These are phyloP conservation scores for Scaeva pyrastri DNA, from an alignment of 2,888 invertebrate species.

Conservation along the genomic window DNA sequence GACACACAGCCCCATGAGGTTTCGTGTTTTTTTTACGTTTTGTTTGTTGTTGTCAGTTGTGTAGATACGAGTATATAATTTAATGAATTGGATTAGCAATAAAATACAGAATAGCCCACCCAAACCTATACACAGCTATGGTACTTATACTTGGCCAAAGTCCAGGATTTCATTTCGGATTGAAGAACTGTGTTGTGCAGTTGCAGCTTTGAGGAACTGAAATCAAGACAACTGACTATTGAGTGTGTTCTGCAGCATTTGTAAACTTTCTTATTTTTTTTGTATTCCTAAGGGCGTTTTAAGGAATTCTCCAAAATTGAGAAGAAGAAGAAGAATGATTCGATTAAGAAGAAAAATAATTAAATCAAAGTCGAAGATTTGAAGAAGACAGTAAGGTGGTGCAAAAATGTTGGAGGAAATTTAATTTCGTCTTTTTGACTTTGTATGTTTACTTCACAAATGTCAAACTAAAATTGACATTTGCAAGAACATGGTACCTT, in stretches of 20 bases:
- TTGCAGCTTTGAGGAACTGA: not conserved
- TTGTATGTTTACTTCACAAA: too few species aligned
- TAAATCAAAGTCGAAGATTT: too few species aligned
- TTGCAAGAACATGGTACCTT: too few species aligned
- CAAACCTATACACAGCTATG: not conserved
- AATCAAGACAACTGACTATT: not conserved
- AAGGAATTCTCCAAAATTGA: not conserved
- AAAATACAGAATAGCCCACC: conserved; percentile 46
- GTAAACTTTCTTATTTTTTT: not conserved
- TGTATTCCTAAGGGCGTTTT: not conserved
- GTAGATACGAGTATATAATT: conserved; percentile 30
- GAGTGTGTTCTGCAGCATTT: conserved; percentile 2
- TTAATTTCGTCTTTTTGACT: too few species aligned
- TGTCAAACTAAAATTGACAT: too few species aligned
- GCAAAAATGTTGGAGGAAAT: too few species aligned
- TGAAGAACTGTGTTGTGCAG: conserved; percentile 14
- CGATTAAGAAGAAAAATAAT: too few species aligned
- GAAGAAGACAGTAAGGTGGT: too few species aligned
- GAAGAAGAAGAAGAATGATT: too few species aligned
- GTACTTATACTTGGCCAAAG: conserved; percentile 46
- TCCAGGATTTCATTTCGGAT: conserved; percentile 38
- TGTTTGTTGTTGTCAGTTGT: conserved; percentile 10
- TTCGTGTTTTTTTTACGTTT: conserved; percentile 12
- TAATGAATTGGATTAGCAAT: conserved; percentile 62
- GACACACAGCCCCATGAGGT: conserved; percentile 42